phyloP scores from a whole-genome alignment of 2,113 vertebrate genomes.

The Calidris pugnax region DNA sequence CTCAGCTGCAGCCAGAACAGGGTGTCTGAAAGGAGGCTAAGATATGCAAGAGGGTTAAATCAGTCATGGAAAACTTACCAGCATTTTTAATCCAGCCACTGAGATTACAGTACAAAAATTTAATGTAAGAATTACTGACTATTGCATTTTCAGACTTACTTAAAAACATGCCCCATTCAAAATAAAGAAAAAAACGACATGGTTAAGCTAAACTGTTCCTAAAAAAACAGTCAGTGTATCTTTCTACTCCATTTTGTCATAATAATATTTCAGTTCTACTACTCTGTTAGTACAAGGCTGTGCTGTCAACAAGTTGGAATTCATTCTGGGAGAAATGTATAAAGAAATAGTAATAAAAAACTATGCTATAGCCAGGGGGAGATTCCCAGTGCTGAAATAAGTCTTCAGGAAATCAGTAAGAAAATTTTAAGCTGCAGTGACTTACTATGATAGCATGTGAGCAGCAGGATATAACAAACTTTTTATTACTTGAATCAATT shows the following conservation, averaged over 20 bases:
- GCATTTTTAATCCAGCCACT: not conserved
- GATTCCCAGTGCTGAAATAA: constrained; percentile 20
- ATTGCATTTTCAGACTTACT: not conserved
- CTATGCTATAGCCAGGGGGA: not conserved
- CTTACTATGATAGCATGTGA: not conserved
- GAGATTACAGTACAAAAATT: not conserved
- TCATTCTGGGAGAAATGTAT: not conserved
- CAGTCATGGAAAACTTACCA: not conserved
- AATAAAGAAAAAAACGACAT: not conserved
- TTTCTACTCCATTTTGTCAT: not conserved
- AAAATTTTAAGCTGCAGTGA: not conserved
- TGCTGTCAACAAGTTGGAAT: constrained; percentile 7
- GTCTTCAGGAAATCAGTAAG: not conserved
- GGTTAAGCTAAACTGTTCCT: not conserved
- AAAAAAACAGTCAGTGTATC: not conserved
- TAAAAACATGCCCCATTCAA: not conserved
- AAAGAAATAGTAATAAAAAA: not conserved
- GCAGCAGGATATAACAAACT: not conserved
- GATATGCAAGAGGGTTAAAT: not conserved
- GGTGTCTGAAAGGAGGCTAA: not conserved
- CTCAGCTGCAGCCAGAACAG: not conserved
- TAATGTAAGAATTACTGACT: not conserved
- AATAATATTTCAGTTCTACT: not conserved
- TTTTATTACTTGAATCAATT: not conserved
- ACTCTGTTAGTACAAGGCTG: not conserved